These are phyloP conservation scores for Conus ventricosus DNA, from an alignment of 1,140 invertebrate species.

Conservation along the genomic window DNA sequence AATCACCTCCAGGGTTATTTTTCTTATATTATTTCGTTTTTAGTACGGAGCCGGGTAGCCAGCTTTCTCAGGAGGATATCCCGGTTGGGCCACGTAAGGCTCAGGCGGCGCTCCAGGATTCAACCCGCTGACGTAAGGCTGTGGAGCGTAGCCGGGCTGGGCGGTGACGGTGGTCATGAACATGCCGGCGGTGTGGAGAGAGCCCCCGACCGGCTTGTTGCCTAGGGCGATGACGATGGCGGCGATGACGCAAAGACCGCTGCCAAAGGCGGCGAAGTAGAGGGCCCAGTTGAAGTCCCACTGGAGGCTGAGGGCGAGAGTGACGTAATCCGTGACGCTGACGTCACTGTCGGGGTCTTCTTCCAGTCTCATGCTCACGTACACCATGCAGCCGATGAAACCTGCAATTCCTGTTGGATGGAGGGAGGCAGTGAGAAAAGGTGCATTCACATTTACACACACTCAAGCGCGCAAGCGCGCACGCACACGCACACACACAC, in stretches of 20 bases:
- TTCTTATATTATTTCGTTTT: too few species aligned
- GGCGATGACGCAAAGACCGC: not conserved
- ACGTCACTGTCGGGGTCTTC: not conserved
- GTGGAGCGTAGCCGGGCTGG: not conserved
- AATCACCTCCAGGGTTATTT: too few species aligned
- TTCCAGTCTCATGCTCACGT: not conserved
- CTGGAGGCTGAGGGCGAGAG: not conserved
- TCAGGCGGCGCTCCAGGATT: too few species aligned
- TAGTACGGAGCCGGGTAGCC: not conserved
- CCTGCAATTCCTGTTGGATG: not conserved
- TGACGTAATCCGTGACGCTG: not conserved
- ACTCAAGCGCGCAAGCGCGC: too few species aligned
- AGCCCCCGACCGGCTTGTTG: not conserved
- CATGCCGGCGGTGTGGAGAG: not conserved
- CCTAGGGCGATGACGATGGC: constrained; percentile 19
- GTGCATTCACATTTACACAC: too few species aligned
- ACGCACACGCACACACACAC: too few species aligned
- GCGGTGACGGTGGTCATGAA: not conserved
- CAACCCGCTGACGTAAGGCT: not conserved
- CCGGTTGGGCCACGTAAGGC: not conserved
- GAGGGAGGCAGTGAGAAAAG: too few species aligned
- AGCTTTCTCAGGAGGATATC: not conserved
- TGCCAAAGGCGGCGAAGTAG: constrained; percentile 18
- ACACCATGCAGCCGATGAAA: constrained; percentile 20
- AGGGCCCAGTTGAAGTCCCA: not conserved